Base-by-base conservation (phyloP, 1,140 invertebrate species). In the Megalopta genalis region DNA sequence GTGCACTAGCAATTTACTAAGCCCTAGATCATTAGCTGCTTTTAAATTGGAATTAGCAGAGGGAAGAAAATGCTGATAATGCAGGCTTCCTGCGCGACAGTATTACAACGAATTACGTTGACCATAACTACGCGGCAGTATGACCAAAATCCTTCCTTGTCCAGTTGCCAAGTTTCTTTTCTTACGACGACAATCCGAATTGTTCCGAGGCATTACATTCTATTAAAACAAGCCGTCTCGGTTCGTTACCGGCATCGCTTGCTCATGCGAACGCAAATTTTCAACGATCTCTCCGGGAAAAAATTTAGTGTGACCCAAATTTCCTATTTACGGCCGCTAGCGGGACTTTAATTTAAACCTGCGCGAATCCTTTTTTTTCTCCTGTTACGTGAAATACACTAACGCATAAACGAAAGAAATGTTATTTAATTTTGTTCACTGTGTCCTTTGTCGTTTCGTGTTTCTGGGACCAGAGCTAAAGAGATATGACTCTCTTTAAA, bases 131-230 rank as follows among this genome's bases (percentile, higher is more conserved):
- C 7, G 46, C 32, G 62, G 72, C 72, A 23, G 63, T 16, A 67
- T 67, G 63, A 12, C 46, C 63, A 27, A 67, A 42, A 46, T 8
- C 66, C 1, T 5, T 27, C 9, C 14, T 18, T 27, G 63, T 42
- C 39, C 23, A 37, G 25, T 42, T 75, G 63, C 63, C 73, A 75
- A 75, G 49, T 57, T 66, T 14, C 32, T 32, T 27, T 67, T 67
- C 46, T 75, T 46, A 59, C 10, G 18, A 27, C 57, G 63, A 46
- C 37, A 67, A 75, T 75, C 63, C 27, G 63, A 52, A 42, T 67
- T 27, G n/a, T 18, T 42, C 42, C 63, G 42, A 46, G 42, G 54
- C 73, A 75, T 75, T 75, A 67, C 23, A 67, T 75, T 75, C 73
- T 75, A 75, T 75, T 66, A 75, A 57, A 75, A 32, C 54, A 75